Percentiles rank a stretch among this genome's conserved stretches.
Conservation (phyloP, 2,113 vertebrate species). For the Apodemus sylvaticus region DNA sequence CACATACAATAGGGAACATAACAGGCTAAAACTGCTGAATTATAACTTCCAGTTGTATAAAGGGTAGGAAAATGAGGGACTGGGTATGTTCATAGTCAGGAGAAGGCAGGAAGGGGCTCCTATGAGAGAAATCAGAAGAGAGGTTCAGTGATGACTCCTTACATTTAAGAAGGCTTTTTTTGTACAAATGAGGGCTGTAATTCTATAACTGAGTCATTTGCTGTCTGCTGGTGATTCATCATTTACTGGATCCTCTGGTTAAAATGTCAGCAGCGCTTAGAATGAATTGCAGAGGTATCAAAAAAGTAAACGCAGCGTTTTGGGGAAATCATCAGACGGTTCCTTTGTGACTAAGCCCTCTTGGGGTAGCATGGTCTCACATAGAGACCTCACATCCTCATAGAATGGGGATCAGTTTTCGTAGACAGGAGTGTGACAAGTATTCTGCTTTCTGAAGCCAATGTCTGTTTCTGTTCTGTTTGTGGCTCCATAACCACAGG, state of each 20-base stretch:
- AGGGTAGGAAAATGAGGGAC: constrained; percentile 18
- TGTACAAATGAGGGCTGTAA: constrained; percentile 64
- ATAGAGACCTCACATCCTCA: too few relatives aligned
- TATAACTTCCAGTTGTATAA: constrained; percentile 5
- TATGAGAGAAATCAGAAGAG: constrained; percentile 23
- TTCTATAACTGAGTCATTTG: constrained; percentile 76
- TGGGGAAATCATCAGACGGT: constrained; percentile 55
- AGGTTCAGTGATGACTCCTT: not conserved
- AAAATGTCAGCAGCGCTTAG: constrained; percentile 71
- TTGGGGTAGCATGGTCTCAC: constrained; percentile 63
- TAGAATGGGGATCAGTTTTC: not conserved
- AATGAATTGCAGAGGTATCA: constrained; percentile 64
- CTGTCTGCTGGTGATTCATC: constrained; percentile 72
- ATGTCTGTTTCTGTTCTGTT: constrained; percentile 61
- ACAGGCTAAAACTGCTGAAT: constrained; percentile 16
- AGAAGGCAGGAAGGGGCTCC: constrained; percentile 9
- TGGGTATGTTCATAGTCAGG: not conserved
- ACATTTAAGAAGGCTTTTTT: constrained; percentile 38
- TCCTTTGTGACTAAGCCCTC: constrained; percentile 50
- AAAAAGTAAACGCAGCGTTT: constrained; percentile 54
- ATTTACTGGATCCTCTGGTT: constrained; percentile 73
- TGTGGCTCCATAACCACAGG: constrained; percentile 35
- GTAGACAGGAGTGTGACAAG: constrained; percentile 30
- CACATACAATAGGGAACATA: not conserved
- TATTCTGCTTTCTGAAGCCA: constrained; percentile 22